Percentiles rank a stretch among this genome's conserved stretches.
phyloP scores from a whole-genome alignment of 2,888 invertebrate species.

The Stegophylla sp. region DNA sequence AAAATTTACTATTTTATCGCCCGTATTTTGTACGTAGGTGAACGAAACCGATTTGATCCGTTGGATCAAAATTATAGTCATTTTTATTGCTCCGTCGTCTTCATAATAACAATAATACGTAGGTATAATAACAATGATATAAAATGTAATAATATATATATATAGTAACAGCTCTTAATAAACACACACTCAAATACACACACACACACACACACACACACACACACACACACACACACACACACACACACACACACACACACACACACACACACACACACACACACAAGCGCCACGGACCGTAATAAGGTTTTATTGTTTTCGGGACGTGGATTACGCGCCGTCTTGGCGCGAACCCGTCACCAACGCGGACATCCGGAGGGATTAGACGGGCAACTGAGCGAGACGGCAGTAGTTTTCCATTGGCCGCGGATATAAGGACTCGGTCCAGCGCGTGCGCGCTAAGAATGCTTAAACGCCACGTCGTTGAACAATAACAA shows the following conservation, averaged over 20 bases:
- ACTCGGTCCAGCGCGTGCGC: constrained; percentile 29
- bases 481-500: neutral
- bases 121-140: constrained; percentile 1
- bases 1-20: neutral
- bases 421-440: neutral
- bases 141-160: too few species aligned
- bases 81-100: constrained; percentile 8
- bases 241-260: neutral
- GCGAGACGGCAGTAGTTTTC: constrained; percentile 21
- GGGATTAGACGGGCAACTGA: constrained; percentile 23
- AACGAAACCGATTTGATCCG: constrained; percentile 4
- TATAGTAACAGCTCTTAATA: too few species aligned
- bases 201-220: too few species aligned
- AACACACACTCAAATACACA: too few species aligned
- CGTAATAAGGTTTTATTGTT: constrained; percentile 6
- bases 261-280: neutral
- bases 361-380: constrained; percentile 42
- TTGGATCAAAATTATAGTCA: constrained; percentile 12
- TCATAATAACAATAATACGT: too few species aligned
- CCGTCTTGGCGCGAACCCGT: neutral
- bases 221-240: too few species aligned
- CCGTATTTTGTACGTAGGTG: neutral
- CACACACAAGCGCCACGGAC: neutral
- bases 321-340: constrained; percentile 4
- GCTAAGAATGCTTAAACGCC: neutral